Evolutionary conservation across 2,888 invertebrate genomes (phyloP), one percentile per base, ranked within the genome.

Genomic region (Mesoligia furuncula): DNA sequence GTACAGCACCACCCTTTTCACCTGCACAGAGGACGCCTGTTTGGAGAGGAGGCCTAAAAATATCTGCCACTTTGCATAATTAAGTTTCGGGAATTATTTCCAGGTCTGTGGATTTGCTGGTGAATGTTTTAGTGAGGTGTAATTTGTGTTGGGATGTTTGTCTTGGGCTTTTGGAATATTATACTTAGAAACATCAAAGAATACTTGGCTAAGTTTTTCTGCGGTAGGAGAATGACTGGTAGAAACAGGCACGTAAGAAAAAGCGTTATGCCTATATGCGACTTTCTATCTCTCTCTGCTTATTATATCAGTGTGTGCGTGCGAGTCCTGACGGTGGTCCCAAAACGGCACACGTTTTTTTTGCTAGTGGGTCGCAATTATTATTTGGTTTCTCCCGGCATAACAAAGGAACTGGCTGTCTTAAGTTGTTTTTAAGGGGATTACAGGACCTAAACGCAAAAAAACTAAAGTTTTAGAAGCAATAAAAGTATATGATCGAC

Each of bases 1-100:
- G 83, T 79, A 77, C 65, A 67, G 61, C 73, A 78, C 73, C 79
- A 79, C 75, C 84, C 85, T 80, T 87, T 87, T 85, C 80, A 89
- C 80, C 84, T 85, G 85, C 75, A 80, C 61, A 62, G 61, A 57
- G 79, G 79, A 54, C 74, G 70, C 24, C 73, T 89, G 83, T 87
- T 77, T 81, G 71, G 62, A 79, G 81, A 83, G 79, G 62, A 62
- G 71, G 72, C 68, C 80, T 74, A 83, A 80, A 85, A 85, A 83
- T 85, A 85, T 83, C 80, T 81, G 69, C 76, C 76, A 73, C 72
- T 85, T 80, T 85, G 75, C 83, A 83, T 85, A 83, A 85, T 85
- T 80, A 73, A 72, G 67, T 79, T 84, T 73, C 76, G 64, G 39
- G 74, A 79, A 79, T 81, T 81, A 84, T 84, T 84, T 81, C 79